phyloP scores from a whole-genome alignment of 2,888 invertebrate species.

The Dynastes tityus region DNA sequence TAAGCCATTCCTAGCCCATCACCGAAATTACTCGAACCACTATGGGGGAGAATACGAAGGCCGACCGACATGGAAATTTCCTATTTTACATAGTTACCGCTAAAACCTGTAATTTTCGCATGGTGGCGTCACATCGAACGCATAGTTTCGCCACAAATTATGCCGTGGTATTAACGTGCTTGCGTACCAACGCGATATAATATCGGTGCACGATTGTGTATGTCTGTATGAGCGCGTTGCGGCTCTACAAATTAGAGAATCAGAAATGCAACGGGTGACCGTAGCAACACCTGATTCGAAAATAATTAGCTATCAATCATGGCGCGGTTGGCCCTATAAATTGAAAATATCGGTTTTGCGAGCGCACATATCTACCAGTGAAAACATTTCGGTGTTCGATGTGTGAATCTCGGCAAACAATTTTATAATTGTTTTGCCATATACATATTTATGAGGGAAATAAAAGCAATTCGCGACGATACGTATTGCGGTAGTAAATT shows the following conservation, averaged over 20 bases:
- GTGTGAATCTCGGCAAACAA: not conserved
- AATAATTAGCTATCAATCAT: constrained; percentile 52
- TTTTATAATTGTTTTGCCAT: not conserved
- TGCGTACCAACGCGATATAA: not conserved
- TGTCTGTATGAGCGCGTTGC: not conserved
- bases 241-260: constrained; percentile 17
- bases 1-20: too few species aligned
- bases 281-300: constrained; percentile 46
- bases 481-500: not conserved
- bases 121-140: constrained; percentile 7
- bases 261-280: constrained; percentile 28
- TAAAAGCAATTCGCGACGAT: not conserved
- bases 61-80: not conserved
- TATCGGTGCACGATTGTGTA: not conserved
- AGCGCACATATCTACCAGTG: not conserved
- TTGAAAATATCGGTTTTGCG: constrained; percentile 28
- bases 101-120: constrained; percentile 16
- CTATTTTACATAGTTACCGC: not conserved
- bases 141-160: constrained; percentile 19
- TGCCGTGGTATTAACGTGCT: not conserved
- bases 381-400: constrained; percentile 5
- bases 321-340: constrained; percentile 24
- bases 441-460: not conserved
- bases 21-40: too few species aligned
- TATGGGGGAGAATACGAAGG: too few species aligned